Evolutionary conservation across 2,797 vertebrate species (phyloP), one percentile per base, ranked within the genome.

Genomic region (Threskiornis aethiopicus): DNA sequence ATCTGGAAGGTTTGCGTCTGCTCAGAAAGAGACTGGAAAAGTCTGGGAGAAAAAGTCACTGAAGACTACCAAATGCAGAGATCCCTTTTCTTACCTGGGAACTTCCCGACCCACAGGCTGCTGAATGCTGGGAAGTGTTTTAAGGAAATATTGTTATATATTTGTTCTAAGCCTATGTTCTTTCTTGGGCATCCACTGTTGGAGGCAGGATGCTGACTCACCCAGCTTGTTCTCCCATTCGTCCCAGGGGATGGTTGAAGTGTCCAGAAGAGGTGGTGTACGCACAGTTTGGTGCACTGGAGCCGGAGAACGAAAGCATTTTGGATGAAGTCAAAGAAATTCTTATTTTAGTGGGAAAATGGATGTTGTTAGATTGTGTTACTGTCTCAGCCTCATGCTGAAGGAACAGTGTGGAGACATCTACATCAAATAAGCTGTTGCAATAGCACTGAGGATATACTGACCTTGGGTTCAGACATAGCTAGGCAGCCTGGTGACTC

Each of bases 121-220:
- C 55, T 96, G 89, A 96, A 96, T 87, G 64, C 75, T 87, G 92
- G 90, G 89, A 96, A 96, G 10, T 54, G 39, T 61, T 95, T 87
- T 55, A 77, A 91, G 90, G 92, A 96, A 92, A 94, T 89, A 83
- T 17, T 76, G 39, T 94, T 41, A 41, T 21, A 17, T 62, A 41
- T 87, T 96, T 96, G n/a, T 91, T 41, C 62, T 76, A 72, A 79
- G 73, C 14, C 73, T 19, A 33, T 33, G 86, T 89, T 87, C 84
- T 55, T 85, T 80, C 96, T 95, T 70, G 92, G 95, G 90, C 67
- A 15, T 93, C 88, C 75, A 42, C 89, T 87, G 25, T 21, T 76
- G 78, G 87, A 96, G 71, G 78, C 93, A 96, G 96, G 96, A 97
- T 96, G 93, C 89, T 96, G 96, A 93, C 86, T 97, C 92, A 96